Base-by-base conservation (phyloP, 2,888 invertebrate species). In the Heliconius sara region DNA sequence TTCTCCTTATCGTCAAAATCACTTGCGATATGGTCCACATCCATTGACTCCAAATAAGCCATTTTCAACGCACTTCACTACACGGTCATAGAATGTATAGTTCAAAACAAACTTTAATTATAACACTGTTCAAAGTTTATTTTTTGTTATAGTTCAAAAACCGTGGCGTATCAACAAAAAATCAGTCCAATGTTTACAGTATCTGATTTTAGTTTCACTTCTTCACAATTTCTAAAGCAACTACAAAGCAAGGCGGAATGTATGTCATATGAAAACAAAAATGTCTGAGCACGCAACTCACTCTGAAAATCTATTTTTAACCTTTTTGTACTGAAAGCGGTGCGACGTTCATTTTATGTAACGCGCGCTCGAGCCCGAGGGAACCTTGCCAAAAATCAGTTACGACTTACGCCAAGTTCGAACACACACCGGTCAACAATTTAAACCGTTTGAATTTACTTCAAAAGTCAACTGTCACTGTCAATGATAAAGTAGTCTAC, bases 221-320 rank as follows among this genome's bases (percentile, higher is more conserved):
- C 60, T n/a, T n/a, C 60, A 60, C 85, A 91, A 93, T 94, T 94
- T 93, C 93, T 93, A 93, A 91, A 87, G 88, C 89, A 88, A 85
- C 86, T 83, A 84, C 86, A 85, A 87, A 88, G 85, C 88, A 87
- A 88, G 88, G 87, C 89, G 89, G 86, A 91, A 93, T 92, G 92
- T 93, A 88, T 93, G 94, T 95, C 93, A 92, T 87, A 90, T 90
- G 88, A 93, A 93, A 94, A 94, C 93, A 94, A 93, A 94, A 92
- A 93, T 91, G 92, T 92, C 91, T 86, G 89, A 91, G 91, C 90
- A 89, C 90, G 91, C 93, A 91, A 94, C 90, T 93, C 93, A 93
- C 91, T 90, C 86, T 87, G 87, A 87, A 89, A 88, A 87, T 95
- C 95, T 95, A 95, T 95, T 95, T 94, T 91, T 95, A 94, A 88